Percentiles rank a stretch among this genome's conserved stretches.
These are phyloP conservation scores for Pterocles gutturalis DNA, from an alignment of 2,113 vertebrate genomes.

Conservation along the genomic window DNA sequence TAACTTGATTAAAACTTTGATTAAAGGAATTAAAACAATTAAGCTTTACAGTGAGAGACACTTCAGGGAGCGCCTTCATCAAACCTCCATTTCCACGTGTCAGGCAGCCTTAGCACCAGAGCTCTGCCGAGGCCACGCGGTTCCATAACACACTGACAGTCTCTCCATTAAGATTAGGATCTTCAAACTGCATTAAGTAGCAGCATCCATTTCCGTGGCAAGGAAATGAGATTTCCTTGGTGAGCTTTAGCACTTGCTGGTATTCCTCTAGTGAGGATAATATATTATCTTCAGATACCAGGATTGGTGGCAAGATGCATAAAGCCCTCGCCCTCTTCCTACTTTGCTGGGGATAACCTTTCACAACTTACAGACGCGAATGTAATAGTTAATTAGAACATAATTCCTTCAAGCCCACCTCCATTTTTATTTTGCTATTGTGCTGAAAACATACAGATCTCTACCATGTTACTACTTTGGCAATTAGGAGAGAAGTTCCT, in stretches of 20 bases:
- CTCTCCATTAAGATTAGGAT: neutral
- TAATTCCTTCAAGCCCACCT: neutral
- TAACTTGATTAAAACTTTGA: constrained; percentile 4
- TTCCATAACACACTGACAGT: neutral
- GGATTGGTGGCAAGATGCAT: neutral
- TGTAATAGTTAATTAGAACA: neutral
- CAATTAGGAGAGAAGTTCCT: neutral
- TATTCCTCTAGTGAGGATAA: neutral
- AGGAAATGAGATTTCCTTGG: neutral
- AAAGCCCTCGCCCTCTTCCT: neutral
- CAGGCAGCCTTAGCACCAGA: neutral
- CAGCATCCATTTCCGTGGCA: neutral
- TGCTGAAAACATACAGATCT: neutral
- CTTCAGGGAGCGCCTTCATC: neutral
- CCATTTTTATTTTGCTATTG: neutral
- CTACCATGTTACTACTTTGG: too few species aligned
- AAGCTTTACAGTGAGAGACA: neutral
- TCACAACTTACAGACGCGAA: neutral
- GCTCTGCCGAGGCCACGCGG: neutral
- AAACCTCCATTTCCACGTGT: neutral
- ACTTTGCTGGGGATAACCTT: neutral
- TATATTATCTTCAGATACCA: neutral
- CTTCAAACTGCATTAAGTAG: neutral
- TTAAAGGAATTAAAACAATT: constrained; percentile 16
- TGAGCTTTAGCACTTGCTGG: neutral